A percentile compares a stretch with the other conserved stretches of the same genome.
These are phyloP conservation scores for Rhinolophus ferrumequinum DNA, from an alignment of 2,113 vertebrate species.

Conservation along the genomic window DNA sequence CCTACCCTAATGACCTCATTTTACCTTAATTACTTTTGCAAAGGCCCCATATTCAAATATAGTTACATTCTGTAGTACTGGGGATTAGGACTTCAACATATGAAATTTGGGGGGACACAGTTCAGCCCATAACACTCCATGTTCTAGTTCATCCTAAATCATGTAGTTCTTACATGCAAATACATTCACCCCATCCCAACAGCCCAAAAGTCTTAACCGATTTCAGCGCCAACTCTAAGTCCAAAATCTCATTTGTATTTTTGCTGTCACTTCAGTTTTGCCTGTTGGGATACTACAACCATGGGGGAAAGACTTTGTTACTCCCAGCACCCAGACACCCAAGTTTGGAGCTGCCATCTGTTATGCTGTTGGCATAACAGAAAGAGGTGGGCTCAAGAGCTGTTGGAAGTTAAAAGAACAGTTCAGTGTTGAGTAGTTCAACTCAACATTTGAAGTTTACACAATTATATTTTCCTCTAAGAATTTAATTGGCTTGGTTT, in stretches of 20 bases:
- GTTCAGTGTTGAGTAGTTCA: constrained; percentile 68
- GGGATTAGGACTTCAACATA: neutral
- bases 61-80: neutral
- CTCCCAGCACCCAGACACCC: neutral
- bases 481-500: constrained; percentile 80
- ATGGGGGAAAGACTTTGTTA: neutral
- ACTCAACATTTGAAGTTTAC: constrained; percentile 79
- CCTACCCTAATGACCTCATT: neutral
- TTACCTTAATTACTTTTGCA: neutral
- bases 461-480: constrained; percentile 80
- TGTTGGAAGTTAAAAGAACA: constrained; percentile 69
- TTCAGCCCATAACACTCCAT: neutral
- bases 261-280: constrained; percentile 27
- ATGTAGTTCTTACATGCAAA: neutral
- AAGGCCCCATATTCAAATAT: neutral
- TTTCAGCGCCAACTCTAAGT: neutral
- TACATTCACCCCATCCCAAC: neutral
- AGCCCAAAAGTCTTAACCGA: neutral
- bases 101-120: neutral
- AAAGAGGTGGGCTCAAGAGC: constrained; percentile 39
- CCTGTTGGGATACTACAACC: neutral
- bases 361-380: constrained; percentile 27
- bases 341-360: neutral
- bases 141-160: neutral
- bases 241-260: neutral